Percentiles rank a stretch among this genome's conserved stretches.
phyloP scores from a whole-genome alignment of 2,888 invertebrate genomes.

The Acronicta psi region DNA sequence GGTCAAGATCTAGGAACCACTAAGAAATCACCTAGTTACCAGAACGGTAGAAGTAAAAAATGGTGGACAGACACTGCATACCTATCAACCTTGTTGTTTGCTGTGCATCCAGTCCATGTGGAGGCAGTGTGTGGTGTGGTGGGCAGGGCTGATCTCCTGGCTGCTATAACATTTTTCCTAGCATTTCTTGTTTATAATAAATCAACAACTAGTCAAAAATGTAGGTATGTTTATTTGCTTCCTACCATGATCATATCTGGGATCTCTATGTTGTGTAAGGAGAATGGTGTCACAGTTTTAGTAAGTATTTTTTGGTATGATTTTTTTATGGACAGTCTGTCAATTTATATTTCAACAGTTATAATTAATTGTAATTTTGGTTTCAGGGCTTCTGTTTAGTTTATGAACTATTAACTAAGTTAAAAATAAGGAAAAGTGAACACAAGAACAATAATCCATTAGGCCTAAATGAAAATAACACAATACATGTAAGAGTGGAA shows the following conservation, averaged over 20 bases:
- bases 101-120: constrained; percentile 97
- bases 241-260: constrained; percentile 83
- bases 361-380: constrained; percentile 13
- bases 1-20: constrained; percentile 6
- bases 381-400: constrained; percentile 90
- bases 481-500: constrained; percentile 12
- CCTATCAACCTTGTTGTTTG: constrained; percentile 93
- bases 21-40: constrained; percentile 6
- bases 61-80: constrained; percentile 85
- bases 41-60: constrained; percentile 17
- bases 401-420: constrained; percentile 90
- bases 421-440: constrained; percentile 52
- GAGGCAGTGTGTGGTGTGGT: constrained; percentile 98
- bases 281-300: constrained; percentile 96
- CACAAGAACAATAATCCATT: constrained; percentile 23
- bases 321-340: no score
- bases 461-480: constrained; percentile 2
- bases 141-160: constrained; percentile 96
- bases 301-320: constrained; percentile 82
- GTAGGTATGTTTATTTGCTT: constrained; percentile 61
- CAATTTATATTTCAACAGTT: no score
- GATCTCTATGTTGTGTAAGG: constrained; percentile 96
- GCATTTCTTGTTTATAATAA: constrained; percentile 91
- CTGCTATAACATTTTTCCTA: constrained; percentile 93
- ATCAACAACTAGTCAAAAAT: constrained; percentile 55